A percentile compares a stretch with the other conserved stretches of the same genome.
These are phyloP conservation scores for Tenodera sinensis DNA, from an alignment of 2,888 invertebrate genomes.

Conservation along the genomic window DNA sequence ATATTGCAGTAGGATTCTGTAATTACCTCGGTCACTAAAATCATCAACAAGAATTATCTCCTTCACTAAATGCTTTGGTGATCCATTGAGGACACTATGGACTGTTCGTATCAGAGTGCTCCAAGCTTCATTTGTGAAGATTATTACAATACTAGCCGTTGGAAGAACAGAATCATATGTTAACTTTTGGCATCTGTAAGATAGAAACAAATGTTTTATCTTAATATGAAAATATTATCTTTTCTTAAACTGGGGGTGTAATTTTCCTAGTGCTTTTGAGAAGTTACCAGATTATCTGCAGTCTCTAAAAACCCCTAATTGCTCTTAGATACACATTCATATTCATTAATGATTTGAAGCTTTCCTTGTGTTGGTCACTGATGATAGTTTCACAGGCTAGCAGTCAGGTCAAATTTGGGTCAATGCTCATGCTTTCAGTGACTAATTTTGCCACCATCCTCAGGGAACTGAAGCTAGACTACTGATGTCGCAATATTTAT, in stretches of 20 bases:
- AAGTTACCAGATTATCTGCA: no score
- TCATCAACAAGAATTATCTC: slow-evolving; percentile 96
- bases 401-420: no score
- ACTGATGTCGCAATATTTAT: no score
- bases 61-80: slow-evolving; percentile 66
- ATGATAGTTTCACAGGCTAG: no score
- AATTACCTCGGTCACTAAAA: slow-evolving; percentile 69
- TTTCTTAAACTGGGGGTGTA: not conserved
- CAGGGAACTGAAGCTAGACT: no score
- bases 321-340: no score
- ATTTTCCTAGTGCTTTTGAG: no score
- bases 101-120: slow-evolving; percentile 78
- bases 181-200: slow-evolving; percentile 55
- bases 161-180: slow-evolving; percentile 63
- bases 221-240: not conserved
- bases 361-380: no score
- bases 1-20: not conserved
- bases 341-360: no score
- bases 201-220: not conserved
- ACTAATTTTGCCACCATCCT: no score
- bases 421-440: no score
- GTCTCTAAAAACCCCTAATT: no score
- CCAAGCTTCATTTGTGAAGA: slow-evolving; percentile 89
- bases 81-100: slow-evolving; percentile 83
- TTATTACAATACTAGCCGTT: slow-evolving; percentile 74